phyloP scores from a whole-genome alignment of 92 coral and sea anemone species.

The Montipora capitata region DNA sequence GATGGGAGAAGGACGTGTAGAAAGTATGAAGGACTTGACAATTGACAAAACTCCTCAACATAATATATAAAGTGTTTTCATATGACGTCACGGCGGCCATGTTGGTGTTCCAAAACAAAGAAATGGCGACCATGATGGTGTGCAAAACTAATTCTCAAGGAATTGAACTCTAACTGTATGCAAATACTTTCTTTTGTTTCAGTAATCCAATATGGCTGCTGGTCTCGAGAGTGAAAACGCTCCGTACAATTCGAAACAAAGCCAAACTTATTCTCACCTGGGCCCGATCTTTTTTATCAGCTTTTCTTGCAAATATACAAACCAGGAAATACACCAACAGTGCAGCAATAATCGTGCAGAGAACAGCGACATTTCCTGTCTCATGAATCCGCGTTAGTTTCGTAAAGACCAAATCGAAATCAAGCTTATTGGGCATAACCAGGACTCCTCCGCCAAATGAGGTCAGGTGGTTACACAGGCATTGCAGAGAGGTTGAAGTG shows the following conservation, averaged over 20 bases:
- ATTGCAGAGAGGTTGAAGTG: constrained; percentile 55
- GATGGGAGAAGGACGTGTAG: too few relatives aligned
- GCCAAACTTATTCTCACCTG: constrained; percentile 59
- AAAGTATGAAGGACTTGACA: too few relatives aligned
- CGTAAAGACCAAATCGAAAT: constrained; percentile 77
- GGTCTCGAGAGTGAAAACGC: too few relatives aligned
- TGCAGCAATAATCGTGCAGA: constrained; percentile 65
- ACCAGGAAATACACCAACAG: constrained; percentile 73
- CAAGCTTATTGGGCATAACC: constrained; percentile 87
- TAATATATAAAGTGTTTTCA: too few relatives aligned
- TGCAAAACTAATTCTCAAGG: too few relatives aligned
- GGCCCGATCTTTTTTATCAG: constrained; percentile 74
- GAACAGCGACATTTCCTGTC: constrained; percentile 84
- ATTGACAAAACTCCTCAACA: too few relatives aligned
- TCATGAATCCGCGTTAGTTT: constrained; percentile 77
- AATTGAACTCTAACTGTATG: too few relatives aligned
- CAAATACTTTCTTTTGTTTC: too few relatives aligned
- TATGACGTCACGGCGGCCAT: too few relatives aligned
- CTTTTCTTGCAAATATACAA: constrained; percentile 80
- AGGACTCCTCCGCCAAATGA: constrained; percentile 90
- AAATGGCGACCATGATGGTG: too few relatives aligned
- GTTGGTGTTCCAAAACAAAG: too few relatives aligned
- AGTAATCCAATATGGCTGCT: too few relatives aligned
- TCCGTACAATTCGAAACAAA: background rate
- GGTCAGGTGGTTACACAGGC: constrained; percentile 90